Base-by-base conservation (phyloP, 2,888 invertebrate genomes). In the Andrena dorsata region DNA sequence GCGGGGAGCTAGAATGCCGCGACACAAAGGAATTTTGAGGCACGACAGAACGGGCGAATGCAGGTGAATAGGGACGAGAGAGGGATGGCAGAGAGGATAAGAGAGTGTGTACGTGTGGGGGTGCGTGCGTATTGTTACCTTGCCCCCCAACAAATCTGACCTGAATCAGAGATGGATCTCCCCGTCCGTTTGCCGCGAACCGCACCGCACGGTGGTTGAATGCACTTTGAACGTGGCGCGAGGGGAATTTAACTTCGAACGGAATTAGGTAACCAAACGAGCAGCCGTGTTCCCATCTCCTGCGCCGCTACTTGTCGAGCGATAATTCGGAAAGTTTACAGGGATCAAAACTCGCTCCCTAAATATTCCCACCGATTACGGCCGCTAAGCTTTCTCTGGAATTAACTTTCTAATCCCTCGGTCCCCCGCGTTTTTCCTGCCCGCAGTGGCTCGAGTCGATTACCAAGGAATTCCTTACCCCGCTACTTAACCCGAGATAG, bases 181-280 rank as follows among this genome's bases (percentile, higher is more conserved):
- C 6, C 82, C 79, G 68, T 70, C 66, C 79, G 88, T 83, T 86
- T 84, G 84, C 80, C 80, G 66, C 80, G 78, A 84, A 78, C 80
- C 84, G 60, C 78, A 66, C 28, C 56, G 64, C 63, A 56, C 70
- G 73, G 51, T 64, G 68, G 65, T 72, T 83, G 80, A 83, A 87
- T 88, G 86, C 83, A 84, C 86, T 89, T 88, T 88, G 83, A 79
- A 83, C 82, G 83, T 75, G 87, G 82, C 66, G 76, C 85, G 80
- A 85, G 75, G 68, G 71, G 79, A 84, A 81, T 87, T 84, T 80
- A 88, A 88, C 88, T 88, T 86, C 74, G 77, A 83, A 72, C 80
- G 75, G 87, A 89, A 88, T 88, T 88, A 89, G 89, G 83, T 88
- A 88, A 88, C 88, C 89, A 87, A 87, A 85, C 87, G 87, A 89